These are phyloP conservation scores for Lates calcarifer DNA, from an alignment of 2,113 vertebrate genomes.

Conservation along the genomic window DNA sequence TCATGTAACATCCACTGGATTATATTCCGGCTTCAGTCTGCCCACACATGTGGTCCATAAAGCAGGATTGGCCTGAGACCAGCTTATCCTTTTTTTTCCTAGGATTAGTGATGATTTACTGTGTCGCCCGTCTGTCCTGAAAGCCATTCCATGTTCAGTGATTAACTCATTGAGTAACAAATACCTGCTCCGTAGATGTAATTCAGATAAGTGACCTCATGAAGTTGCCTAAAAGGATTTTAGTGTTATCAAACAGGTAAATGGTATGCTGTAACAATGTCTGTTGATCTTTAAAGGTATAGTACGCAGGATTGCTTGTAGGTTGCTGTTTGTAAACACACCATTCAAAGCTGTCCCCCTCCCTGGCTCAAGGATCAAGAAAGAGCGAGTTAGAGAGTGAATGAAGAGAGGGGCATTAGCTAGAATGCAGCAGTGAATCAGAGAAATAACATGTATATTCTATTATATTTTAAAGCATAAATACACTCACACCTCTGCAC, in stretches of 20 bases:
- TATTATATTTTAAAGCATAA: no score
- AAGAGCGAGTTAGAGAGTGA: no score
- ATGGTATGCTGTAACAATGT: neutral
- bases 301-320: no score
- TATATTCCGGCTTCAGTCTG: slow-evolving; percentile 32
- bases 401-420: no score
- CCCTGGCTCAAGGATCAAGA: no score
- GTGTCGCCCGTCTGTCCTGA: slow-evolving; percentile 27
- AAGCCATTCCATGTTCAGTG: neutral
- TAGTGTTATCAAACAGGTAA: neutral
- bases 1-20: slow-evolving; percentile 25
- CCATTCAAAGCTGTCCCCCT: no score
- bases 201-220: neutral
- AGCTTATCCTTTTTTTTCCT: slow-evolving; percentile 54
- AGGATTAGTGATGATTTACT: slow-evolving; percentile 55
- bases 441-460: no score
- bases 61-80: slow-evolving; percentile 40
- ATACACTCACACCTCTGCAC: no score
- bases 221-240: slow-evolving; percentile 8
- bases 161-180: slow-evolving; percentile 22
- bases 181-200: neutral
- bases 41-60: slow-evolving; percentile 35
- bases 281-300: neutral
- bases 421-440: no score
- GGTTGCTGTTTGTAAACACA: no score